Base-by-base conservation (phyloP, 2,113 vertebrate species). In the Passer domesticus region DNA sequence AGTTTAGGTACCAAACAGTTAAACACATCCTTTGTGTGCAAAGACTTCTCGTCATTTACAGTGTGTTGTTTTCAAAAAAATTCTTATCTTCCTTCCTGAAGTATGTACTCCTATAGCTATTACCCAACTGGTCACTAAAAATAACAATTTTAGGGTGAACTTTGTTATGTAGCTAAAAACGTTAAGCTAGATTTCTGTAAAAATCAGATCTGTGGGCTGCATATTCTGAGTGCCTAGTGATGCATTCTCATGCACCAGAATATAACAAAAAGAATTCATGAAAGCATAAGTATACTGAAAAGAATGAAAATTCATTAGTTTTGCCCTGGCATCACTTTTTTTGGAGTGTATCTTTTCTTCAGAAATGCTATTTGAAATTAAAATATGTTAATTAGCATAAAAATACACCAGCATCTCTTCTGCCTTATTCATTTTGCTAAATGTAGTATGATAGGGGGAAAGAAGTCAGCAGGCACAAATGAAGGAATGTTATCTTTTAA, bases 361-460 rank as follows among this genome's bases (percentile, higher is more conserved):
- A 94, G 76, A 96, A 95, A 86, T 56, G 37, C 22, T 83, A 86
- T 95, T 95, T 95, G 86, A 92, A 96, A 95, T 95, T 91, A 93
- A 96, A 97, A 96, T 92, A 63, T 2, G 13, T 59, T 95, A 88
- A 96, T 96, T 95, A 94, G 44, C 84, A 97, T 94, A 95, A 97
- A 97, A 96, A 95, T 82, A 85, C 41, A 78, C 47, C 50, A 69
- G 55, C 44, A 88, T 93, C 19, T 22, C 88, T 85, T 89, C 33
- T 73, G 74, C 64, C 44, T 78, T 89, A 92, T 47, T 41, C 43
- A 79, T 94, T 96, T 90, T 83, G 56, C 60, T 93, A 89, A 95
- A 93, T 59, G 83, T 70, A 58, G 31, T 90, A 50, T 53, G 88
- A 62, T 75, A 39, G 43, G 46, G 44, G 56, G 28, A 81, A 87